Conservation (phyloP, 2,888 invertebrate genomes). For the Monochamus alternatus region DNA sequence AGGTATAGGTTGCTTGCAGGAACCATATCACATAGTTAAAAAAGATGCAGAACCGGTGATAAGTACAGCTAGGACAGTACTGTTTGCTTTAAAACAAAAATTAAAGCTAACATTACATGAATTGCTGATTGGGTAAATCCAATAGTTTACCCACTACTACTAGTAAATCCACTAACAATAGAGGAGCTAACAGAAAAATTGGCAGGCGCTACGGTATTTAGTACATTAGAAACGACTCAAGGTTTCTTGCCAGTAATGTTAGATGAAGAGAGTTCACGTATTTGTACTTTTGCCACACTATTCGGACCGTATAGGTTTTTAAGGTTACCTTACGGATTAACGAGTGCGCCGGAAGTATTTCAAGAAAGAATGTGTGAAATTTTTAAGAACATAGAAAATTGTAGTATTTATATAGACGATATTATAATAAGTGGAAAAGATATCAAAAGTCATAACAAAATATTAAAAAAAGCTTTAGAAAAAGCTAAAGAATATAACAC, state of each 20-base stretch:
- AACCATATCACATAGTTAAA: slow-evolving; percentile 51
- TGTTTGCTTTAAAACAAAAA: slow-evolving; percentile 4
- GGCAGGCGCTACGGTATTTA: neutral
- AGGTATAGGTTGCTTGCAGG: no score
- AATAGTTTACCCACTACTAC: slow-evolving; percentile 34
- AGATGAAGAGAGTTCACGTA: slow-evolving; percentile 38
- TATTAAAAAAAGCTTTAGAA: neutral
- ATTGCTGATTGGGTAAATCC: slow-evolving; percentile 45
- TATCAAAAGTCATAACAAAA: neutral
- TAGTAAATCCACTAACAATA: neutral
- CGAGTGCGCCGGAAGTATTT: no score
- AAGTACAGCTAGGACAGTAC: slow-evolving; percentile 58
- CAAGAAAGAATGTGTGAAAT: no score
- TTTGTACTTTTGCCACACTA: slow-evolving; percentile 38
- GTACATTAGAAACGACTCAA: slow-evolving; percentile 38
- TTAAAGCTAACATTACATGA: slow-evolving; percentile 55
- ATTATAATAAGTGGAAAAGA: neutral
- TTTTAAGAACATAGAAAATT: no score
- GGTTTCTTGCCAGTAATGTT: no score
- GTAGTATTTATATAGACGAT: no score
- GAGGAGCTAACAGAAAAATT: neutral
- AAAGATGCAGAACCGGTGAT: slow-evolving; percentile 55
- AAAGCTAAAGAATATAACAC: neutral
- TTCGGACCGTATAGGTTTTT: no score
- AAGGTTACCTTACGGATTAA: no score